Evolutionary conservation across 2,888 invertebrate species (phyloP), one percentile per base, ranked within the genome.

Genomic region (Drosophila sordidula): DNA sequence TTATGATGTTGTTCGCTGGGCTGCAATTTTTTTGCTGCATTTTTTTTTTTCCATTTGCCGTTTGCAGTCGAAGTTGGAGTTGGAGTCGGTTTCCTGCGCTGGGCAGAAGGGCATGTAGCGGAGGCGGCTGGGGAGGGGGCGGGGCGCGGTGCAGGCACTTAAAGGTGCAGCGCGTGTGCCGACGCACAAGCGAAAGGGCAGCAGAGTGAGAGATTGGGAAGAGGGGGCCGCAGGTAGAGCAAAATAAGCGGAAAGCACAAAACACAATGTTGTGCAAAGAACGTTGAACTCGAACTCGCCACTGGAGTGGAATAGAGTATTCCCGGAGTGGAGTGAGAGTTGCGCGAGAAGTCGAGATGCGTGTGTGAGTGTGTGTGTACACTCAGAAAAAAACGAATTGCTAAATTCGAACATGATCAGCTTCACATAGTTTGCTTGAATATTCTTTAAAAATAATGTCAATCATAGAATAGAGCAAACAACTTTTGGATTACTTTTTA

Each of bases 211-310:
- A 8, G 29, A 6, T 41, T 6, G 47, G 0, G 18, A 12, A 8
- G 22, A 5, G 26, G 6, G 12, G 11, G 25, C n/a, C 16, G 14
- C 70, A 63, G 80, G 73, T 70, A 63, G 54, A 72, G 87, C 65
- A 85, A 83, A 87, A 87, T 74, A 78, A 83, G 88, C 83, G 83
- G 83, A 83, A 83, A 83, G 89, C 87, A 86, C 87, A 88, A 83
- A 84, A 83, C 80, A 88, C 83, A 84, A 86, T 84, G 89, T 84
- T 84, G 89, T 87, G 87, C 89, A 86, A 86, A 84, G 83, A 84
- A 84, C 83, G 83, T 84, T 84, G 83, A 84, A 84, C 83, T 86
- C 89, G 18, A 63, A 44, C 65, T 70, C 65, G 58, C 73, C 47
- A 26, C 47, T 63, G 59, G 55, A 68, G 75, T 49, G 59, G 56